phyloP scores from a whole-genome alignment of 2,888 invertebrate species.

The Panopea generosa region DNA sequence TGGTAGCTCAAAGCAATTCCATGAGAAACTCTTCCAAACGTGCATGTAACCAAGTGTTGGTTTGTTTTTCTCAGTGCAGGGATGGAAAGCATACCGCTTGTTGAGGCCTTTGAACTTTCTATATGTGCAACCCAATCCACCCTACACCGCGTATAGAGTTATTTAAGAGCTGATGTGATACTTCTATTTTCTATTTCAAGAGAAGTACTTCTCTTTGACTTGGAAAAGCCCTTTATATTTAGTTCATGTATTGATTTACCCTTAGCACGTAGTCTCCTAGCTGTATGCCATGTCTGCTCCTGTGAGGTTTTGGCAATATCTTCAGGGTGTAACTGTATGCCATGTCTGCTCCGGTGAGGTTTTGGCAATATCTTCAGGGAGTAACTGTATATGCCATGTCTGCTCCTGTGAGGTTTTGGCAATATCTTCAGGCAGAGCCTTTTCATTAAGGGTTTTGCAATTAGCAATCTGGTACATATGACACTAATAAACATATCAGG shows the following conservation, averaged over 20 bases:
- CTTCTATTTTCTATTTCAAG: too few species aligned
- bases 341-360: slow-evolving; percentile 12
- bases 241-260: neutral
- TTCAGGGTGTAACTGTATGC: slow-evolving; percentile 26
- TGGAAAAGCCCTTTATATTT: neutral
- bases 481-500: too few species aligned
- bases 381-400: neutral
- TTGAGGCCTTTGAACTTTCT: too few species aligned
- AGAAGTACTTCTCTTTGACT: neutral
- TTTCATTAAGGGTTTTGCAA: too few species aligned
- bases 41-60: too few species aligned
- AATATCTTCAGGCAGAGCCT: too few species aligned
- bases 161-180: too few species aligned
- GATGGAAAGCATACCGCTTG: too few species aligned
- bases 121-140: too few species aligned
- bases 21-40: neutral
- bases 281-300: slow-evolving; percentile 20
- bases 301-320: slow-evolving; percentile 23
- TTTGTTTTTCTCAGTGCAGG: too few species aligned
- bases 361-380: neutral
- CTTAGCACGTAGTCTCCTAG: neutral
- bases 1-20: neutral
- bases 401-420: neutral
- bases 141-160: too few species aligned
- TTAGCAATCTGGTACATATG: too few species aligned